These are phyloP conservation scores for Galbula dea DNA, from an alignment of 2,113 vertebrate genomes.

Conservation along the genomic window DNA sequence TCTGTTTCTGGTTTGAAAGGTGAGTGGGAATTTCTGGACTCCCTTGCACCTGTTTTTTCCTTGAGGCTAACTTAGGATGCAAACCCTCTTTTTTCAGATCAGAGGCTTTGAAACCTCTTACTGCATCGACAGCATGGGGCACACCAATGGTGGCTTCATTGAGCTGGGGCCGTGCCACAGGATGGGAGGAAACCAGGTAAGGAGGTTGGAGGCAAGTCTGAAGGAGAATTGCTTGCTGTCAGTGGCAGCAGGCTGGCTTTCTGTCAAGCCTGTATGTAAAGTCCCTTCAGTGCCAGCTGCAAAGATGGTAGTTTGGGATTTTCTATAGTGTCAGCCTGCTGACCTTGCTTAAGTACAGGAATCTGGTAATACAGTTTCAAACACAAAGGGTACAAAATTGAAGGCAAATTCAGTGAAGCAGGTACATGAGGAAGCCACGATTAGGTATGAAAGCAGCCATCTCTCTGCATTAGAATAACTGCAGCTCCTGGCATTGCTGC, in stretches of 20 bases:
- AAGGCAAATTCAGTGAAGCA: neutral
- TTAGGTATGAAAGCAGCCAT: neutral
- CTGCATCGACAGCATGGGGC: slow-evolving; percentile 98
- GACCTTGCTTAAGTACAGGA: neutral
- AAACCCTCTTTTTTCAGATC: slow-evolving; percentile 75
- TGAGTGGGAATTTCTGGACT: neutral
- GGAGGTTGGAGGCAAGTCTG: neutral
- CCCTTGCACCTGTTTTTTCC: neutral
- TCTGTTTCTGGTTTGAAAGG: neutral
- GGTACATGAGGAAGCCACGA: neutral
- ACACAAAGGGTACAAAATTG: neutral
- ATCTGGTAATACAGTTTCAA: neutral
- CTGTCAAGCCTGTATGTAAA: neutral
- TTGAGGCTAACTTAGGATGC: neutral
- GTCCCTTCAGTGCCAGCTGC: neutral
- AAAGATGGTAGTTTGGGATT: neutral
- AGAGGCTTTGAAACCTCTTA: slow-evolving; percentile 89
- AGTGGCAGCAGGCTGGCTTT: neutral
- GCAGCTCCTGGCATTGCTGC: neutral
- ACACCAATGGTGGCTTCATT: slow-evolving; percentile 88
- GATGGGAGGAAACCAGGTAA: slow-evolving; percentile 98
- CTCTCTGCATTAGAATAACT: neutral
- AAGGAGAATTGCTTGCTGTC: neutral
- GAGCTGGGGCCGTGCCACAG: slow-evolving; percentile 94
- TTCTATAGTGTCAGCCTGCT: neutral